Evolutionary conservation across 2,797 vertebrate genomes (phyloP), one percentile per base, ranked within the genome.

Genomic region (Anisognathus igniventris): DNA sequence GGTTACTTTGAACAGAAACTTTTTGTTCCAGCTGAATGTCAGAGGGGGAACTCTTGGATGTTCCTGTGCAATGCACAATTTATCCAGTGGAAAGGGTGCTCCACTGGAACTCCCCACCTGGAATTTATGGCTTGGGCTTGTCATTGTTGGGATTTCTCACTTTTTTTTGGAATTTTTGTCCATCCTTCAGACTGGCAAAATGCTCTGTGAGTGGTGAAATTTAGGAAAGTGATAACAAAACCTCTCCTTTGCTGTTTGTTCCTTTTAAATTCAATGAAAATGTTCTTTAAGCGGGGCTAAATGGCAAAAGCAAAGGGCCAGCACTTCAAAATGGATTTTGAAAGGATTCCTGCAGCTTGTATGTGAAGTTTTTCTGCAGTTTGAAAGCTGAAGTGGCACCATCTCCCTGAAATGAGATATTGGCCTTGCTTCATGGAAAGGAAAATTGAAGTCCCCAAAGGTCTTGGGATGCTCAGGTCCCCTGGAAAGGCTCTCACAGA

Each of bases 391-490:
- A 56, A 33, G 31, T 6, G 18, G 33, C 21, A 16, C 7, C 33
- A 5, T 1, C 7, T 80, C 19, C 48, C 40, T 57, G 40, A n/a
- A 31, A 62, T 44, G 70, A 81, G 25, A 12, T n/a, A 5, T 11
- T 71, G 5, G 27, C 28, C 12, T 62, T 77, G 73, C 20, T 71
- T 53, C 35, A 21, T 44, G 51, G 60, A 14, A 44, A 33, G 40
- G 16, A 27, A 58, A 62, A 58, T 23, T 53, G 42, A 58, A 77
- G 19, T 65, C 44, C 31, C 42, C 17, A 10, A 48, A 71, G 60
- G 24, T 91, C 27, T 64, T 4, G n/a, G 42, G 39, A 42, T 0
- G 0, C 3, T 42, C 1, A 20, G 18, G 22, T 39, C 4, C 68
- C 14, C 21, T 54, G 71, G 73, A 28, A 65, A 85, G 12, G 50